Percentiles rank a stretch among this genome's conserved stretches.
Evolutionary conservation across 2,888 invertebrate species (phyloP).

Genomic region (Erannis defoliaria): DNA sequence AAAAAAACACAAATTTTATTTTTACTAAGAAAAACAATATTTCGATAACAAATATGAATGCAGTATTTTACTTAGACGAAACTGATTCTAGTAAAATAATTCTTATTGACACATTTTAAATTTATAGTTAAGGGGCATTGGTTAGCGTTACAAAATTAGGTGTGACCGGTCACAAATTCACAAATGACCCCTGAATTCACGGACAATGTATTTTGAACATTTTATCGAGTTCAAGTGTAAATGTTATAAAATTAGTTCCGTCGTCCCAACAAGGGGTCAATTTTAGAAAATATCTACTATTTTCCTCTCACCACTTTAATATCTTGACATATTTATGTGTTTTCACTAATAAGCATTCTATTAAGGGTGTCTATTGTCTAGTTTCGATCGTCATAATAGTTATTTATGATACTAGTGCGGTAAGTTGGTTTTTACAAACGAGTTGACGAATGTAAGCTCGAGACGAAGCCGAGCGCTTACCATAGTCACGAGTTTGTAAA

Average conservation of each 20-base stretch:
- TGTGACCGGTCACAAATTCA: conserved; percentile 74
- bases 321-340: conserved; percentile 73
- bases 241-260: conserved; percentile 79
- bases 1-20: no score
- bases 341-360: conserved; percentile 62
- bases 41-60: no score
- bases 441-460: no score
- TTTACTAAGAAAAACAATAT: no score
- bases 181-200: conserved; percentile 78
- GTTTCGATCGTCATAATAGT: no score
- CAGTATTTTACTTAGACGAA: no score
- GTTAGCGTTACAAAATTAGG: conserved; percentile 56
- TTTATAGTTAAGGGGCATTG: conserved; percentile 11
- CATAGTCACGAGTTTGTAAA: no score
- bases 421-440: no score
- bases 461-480: no score
- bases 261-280: conserved; percentile 75
- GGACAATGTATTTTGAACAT: conserved; percentile 82
- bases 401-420: no score
- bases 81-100: neutral
- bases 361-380: conserved; percentile 64
- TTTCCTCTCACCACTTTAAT: conserved; percentile 63
- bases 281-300: conserved; percentile 65
- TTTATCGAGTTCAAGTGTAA: conserved; percentile 76
- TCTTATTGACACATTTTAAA: conserved; percentile 2